Evolutionary conservation across 2,797 vertebrate species (phyloP), one percentile per base, ranked within the genome.

Genomic region (Cynodonichthys magdalenae): DNA sequence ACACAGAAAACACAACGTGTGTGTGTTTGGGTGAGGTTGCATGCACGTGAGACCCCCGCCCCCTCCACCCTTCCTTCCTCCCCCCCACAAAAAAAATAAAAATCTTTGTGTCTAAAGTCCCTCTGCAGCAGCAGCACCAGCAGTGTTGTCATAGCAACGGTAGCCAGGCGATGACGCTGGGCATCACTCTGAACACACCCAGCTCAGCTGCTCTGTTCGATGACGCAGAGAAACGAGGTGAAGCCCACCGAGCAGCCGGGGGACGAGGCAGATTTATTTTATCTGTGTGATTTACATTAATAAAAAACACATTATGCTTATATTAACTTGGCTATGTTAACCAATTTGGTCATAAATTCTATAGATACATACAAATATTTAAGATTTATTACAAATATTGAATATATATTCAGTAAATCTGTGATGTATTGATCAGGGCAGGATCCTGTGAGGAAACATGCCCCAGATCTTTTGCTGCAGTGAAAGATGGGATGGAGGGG

Each of bases 141-240:
- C 46, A 11, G 36, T 12, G 19, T 90, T 81, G n/a, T 88, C 82
- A 42, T 80, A 24, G 87, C 69, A 70, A 90, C 50, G 48, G 74
- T 73, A 74, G 20, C 69, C 77, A 80, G 81, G 85, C 77, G 42
- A 74, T 90, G 89, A 90, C 62, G 80, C 86, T 56, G 77, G 48
- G 83, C 83, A 81, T 82, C 74, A 48, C 47, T 62, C 69, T 42
- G 76, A 74, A 74, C 71, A 75, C 79, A 49, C 78, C 66, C 76
- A 47, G 54, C 51, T 51, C 54, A 0, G 70, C 77, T 51, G 65
- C 69, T 17, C 52, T 0, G 66, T 27, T 31, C 11, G 50, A 20
- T 47, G 65, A 67, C 31, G 9, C 55, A 18, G 41, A 36, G 42
- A 14, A 34, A 42, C 28, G 28, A 20, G 34, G 46, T 24, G 7